Base-by-base conservation (phyloP, 2,113 vertebrate species). In the Bambusicola thoracicus region DNA sequence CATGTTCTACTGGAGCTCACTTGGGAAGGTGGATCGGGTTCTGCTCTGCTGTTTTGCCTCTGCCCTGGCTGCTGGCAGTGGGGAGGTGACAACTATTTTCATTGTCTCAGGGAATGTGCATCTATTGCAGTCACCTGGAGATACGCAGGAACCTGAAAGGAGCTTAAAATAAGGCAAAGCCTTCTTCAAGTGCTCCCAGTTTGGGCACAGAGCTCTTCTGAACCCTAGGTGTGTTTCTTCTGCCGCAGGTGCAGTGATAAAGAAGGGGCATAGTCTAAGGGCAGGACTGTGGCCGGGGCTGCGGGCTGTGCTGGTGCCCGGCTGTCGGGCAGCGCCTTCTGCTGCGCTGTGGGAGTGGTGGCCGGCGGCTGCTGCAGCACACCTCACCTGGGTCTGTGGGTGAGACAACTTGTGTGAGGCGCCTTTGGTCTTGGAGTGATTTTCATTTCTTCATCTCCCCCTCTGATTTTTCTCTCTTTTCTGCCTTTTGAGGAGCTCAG, bases 11-110 rank as follows among this genome's bases (percentile, higher is more conserved):
- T 17, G 41, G 70, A 16, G 13, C 27, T 46, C 1, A 0, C 53
- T 49, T 16, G 0, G 13, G 51, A 69, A 24, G n/a, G 14, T 24
- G 65, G 41, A 8, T 11, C 61, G 0, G 0, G 43, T 32, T 62
- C 55, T 30, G 43, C 5, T 0, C 0, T 3, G 14, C 3, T 0
- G 14, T 34, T 46, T 6, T 21, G 63, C 4, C 40, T 21, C 48
- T 3, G 4, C 30, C 17, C 61, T 29, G 68, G 49, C 59, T 70
- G 6, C 34, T 8, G 58, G 22, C 36, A 20, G 27, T 0, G 36
- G 79, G 48, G 36, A 75, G 48, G 44, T 32, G 72, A 30, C 49
- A 48, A 56, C 29, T 10, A 0, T 19, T 36, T 19, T n/a, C 62
- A 5, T 21, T 58, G 68, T 7, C 43, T 68, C 65, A 18, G 13